Conservation (phyloP, 2,888 invertebrate genomes). For the Bombylius discolor region DNA sequence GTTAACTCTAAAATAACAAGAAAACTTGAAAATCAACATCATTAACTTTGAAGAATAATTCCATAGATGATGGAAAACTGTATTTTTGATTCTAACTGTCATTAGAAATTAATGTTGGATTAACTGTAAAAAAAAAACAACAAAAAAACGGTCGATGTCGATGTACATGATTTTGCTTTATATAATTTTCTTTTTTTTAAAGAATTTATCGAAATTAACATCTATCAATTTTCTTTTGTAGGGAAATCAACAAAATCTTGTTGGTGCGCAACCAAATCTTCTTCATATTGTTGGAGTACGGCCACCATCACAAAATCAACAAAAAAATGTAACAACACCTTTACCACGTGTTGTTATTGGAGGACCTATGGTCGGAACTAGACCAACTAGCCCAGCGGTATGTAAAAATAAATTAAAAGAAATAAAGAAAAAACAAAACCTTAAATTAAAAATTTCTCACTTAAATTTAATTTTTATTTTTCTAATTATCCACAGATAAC, state of each 20-base stretch:
- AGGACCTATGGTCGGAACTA: constrained; percentile 62
- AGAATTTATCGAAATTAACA: too few species aligned
- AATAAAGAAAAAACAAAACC: background rate
- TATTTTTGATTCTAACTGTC: too few species aligned
- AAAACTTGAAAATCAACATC: too few species aligned
- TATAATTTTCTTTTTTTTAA: too few species aligned
- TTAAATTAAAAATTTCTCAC: background rate
- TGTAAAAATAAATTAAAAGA: constrained; percentile 13
- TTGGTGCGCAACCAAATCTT: constrained; percentile 51
- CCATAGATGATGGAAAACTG: too few species aligned
- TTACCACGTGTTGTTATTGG: constrained; percentile 74
- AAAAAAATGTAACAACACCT: constrained; percentile 64
- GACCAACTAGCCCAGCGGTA: constrained; percentile 64
- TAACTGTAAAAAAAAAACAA: too few species aligned
- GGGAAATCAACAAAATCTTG: constrained; percentile 46
- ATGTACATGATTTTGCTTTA: too few species aligned
- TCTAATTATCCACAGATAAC: constrained; percentile 53
- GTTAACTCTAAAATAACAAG: too few species aligned
- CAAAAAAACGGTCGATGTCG: too few species aligned
- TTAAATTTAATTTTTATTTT: constrained; percentile 1
- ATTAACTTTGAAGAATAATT: too few species aligned
- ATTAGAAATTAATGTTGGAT: too few species aligned
- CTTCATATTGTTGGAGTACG: constrained; percentile 79
- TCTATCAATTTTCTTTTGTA: constrained; percentile 13
- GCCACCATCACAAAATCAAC: constrained; percentile 53